Evolutionary conservation across 1,140 invertebrate species (phyloP), one percentile per base, ranked within the genome.

Genomic region (Uloborus diversus): DNA sequence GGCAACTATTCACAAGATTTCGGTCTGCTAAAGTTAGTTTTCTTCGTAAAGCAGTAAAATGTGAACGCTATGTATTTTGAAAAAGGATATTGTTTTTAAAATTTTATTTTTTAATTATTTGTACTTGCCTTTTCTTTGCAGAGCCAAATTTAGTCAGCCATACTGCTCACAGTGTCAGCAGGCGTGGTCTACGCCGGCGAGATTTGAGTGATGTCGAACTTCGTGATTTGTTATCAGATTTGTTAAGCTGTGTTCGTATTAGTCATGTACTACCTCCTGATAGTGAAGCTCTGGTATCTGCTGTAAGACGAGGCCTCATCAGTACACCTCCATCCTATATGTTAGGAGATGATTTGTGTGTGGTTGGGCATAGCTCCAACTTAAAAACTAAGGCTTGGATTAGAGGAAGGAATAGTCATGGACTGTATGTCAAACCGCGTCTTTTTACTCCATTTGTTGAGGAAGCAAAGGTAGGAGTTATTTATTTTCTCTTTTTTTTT

Each of bases 381-480:
- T 25, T 81, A 56, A 27, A 91, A 91, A 68, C 82, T 7, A 79
- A 92, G 85, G 87, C 91, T 27, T 87, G 92, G 66, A 93, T 95
- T 30, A 89, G 93, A 51, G 90, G 91, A 27, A 90, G 91, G 14
- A 92, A 92, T 59, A 87, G 86, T 80, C 93, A 92, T 84, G 93
- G 94, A 53, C 88, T 94, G 30, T 95, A 93, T 87, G 91, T 95
- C 0, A 91, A 93, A 82, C 94, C 96, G 56, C 89, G 96, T 27
- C 90, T 96, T 33, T 98, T 97, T 86, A 92, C 94, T 89, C 96
- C 96, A 17, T 97, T 97, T 86, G 94, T 95, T 83, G 96, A 98
- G 85, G 96, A 97, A 89, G 92, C 94, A 1, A 96, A 96, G 90
- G 92, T 93, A 85, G 82, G 20, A 53, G 73, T 69, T 59, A 68